Evolutionary conservation across 2,113 vertebrate species (phyloP).

Genomic region (Panthera leo): DNA sequence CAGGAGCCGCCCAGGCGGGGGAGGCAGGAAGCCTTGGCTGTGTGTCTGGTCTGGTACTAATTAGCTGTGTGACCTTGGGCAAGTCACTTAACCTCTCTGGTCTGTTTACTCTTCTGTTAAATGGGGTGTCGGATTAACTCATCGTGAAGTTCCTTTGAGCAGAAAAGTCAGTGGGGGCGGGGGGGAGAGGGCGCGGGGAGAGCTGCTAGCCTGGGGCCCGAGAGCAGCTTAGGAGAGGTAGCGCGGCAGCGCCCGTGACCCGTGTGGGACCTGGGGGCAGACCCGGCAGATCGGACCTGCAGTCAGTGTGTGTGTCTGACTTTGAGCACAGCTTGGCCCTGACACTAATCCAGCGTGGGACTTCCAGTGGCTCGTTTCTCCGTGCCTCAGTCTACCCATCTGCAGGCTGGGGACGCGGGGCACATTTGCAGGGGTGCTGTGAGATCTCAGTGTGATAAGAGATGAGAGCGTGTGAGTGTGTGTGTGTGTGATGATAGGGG

Average conservation of each 20-base stretch:
- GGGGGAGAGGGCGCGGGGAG: no score
- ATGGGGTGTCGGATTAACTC: neutral
- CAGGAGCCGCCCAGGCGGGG: neutral
- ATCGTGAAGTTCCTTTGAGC: neutral
- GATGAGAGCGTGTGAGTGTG: neutral
- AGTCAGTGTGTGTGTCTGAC: neutral
- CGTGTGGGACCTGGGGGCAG: neutral
- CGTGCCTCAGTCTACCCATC: neutral
- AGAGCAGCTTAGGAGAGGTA: neutral
- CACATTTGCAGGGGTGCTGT: neutral
- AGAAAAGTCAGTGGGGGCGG: neutral
- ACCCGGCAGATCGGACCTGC: no score
- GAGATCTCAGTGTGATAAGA: neutral
- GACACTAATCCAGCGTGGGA: neutral
- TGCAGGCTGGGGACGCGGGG: neutral
- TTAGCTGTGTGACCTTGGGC: slow-evolving; percentile 55
- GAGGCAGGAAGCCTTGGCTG: neutral
- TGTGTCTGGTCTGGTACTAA: slow-evolving; percentile 12
- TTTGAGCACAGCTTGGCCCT: neutral
- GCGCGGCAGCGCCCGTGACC: no score
- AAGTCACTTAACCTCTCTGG: slow-evolving; percentile 60
- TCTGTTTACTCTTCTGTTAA: neutral
- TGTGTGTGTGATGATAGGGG: neutral
- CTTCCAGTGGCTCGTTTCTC: neutral
- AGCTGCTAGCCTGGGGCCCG: neutral